Percentiles rank a stretch among this genome's conserved stretches.
Conservation (phyloP, 2,113 vertebrate genomes). For the zebrafish (Danio rerio) region GRCz12tu NC_133184.1:25216501-25217000, state of each 20-base stretch:
- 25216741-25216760: conserved; percentile 85
- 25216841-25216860: too few species aligned
- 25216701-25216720: conserved; percentile 78
- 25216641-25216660: conserved; percentile 83
- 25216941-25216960: too few species aligned
- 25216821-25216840: too few species aligned
- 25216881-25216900: too few species aligned
- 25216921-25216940: too few species aligned
- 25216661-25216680: conserved; percentile 83
- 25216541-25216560: neutral
- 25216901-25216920: too few species aligned
- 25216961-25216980: too few species aligned
- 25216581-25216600: conserved; percentile 76
- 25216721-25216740: conserved; percentile 86
- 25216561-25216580: neutral
- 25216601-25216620: conserved; percentile 87
- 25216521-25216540: neutral
- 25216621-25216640: conserved; percentile 81
- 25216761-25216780: conserved; percentile 80
- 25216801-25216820: neutral
- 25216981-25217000: too few species aligned
- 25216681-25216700: conserved; percentile 90
- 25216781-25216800: neutral
- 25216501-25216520: neutral
- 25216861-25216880: too few species aligned